Percentiles rank a stretch among this genome's conserved stretches.
phyloP scores from a whole-genome alignment of 2,797 vertebrate genomes.

The Peromyscus attwateri region DNA sequence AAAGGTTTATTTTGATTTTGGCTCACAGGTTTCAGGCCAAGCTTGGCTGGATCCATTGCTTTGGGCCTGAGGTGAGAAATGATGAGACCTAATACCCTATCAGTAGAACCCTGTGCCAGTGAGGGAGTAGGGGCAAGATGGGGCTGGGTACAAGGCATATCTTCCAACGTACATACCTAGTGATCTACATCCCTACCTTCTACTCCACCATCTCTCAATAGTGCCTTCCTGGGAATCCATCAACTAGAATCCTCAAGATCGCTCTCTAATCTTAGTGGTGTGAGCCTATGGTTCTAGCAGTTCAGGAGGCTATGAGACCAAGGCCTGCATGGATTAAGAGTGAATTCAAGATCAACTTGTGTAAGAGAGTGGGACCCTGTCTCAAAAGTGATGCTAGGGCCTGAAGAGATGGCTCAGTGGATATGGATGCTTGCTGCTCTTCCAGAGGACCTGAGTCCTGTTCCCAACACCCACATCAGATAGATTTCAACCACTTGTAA shows the following conservation, averaged over 20 bases:
- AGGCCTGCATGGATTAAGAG: neutral
- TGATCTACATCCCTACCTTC: neutral
- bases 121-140: neutral
- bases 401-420: neutral
- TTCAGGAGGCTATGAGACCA: neutral
- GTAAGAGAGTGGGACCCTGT: neutral
- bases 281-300: neutral
- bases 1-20: neutral
- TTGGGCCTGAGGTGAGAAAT: neutral
- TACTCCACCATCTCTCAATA: neutral
- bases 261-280: neutral
- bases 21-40: neutral
- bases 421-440: neutral
- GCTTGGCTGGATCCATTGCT: neutral
- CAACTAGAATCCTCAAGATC: neutral
- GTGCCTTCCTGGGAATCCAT: neutral
- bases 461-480: neutral
- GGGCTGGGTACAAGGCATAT: neutral
- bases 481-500: neutral
- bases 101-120: neutral
- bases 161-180: neutral
- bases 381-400: neutral
- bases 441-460: neutral
- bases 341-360: neutral
- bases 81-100: too few relatives aligned